These are phyloP conservation scores for Pristis pectinata DNA, from an alignment of 2,797 vertebrate species.

Conservation along the genomic window DNA sequence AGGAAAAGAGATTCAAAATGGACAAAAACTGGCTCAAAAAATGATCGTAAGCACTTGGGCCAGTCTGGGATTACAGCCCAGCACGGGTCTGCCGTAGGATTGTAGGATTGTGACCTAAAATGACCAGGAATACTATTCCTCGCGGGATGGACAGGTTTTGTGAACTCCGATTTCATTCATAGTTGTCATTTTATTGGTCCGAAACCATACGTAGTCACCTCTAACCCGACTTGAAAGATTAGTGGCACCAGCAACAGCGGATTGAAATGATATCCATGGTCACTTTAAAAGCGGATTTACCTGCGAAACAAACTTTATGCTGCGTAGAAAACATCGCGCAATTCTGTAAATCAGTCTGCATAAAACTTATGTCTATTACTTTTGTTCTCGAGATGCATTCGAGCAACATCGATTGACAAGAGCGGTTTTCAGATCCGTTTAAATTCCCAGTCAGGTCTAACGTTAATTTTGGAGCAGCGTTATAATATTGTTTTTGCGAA, in stretches of 20 bases:
- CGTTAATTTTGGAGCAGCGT: neutral
- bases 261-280: neutral
- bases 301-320: neutral
- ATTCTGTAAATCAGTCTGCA: neutral
- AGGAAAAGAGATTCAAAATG: constrained; percentile 20
- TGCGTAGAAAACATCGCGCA: neutral
- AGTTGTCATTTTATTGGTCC: neutral
- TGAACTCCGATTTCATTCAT: neutral
- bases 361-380: neutral
- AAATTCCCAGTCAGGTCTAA: neutral
- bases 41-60: neutral
- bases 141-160: neutral
- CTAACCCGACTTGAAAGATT: neutral
- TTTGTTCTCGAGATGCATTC: neutral
- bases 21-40: neutral
- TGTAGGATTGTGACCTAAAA: neutral
- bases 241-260: neutral
- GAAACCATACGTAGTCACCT: neutral
- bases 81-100: neutral
- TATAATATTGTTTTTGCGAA: neutral
- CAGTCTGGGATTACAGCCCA: neutral
- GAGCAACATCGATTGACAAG: neutral
- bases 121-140: neutral
- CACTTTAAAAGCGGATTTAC: neutral
- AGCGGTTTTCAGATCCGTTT: neutral